Evolutionary conservation across 2,888 invertebrate species (phyloP).

Genomic region (Drosophila heteroneura): DNA sequence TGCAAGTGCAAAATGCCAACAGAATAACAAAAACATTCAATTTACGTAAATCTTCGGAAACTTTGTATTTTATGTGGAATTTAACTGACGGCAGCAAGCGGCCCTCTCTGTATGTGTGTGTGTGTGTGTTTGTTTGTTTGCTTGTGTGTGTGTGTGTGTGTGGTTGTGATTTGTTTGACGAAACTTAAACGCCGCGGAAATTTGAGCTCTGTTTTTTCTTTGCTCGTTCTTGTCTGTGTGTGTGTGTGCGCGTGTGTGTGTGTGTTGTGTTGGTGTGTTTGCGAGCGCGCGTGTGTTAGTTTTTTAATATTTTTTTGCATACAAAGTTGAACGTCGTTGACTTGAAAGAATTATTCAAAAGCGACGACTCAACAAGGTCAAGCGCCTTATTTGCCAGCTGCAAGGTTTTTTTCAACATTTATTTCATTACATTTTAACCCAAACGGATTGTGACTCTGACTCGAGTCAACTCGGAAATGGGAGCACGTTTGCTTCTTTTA

Average conservation of each 20-base stretch:
- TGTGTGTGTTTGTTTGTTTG: neutral
- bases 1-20: slow-evolving; percentile 50
- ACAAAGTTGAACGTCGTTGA: slow-evolving; percentile 60
- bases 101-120: neutral
- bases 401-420: slow-evolving; percentile 63
- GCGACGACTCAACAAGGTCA: slow-evolving; percentile 74
- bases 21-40: slow-evolving; percentile 41
- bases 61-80: slow-evolving; percentile 31
- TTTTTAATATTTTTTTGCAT: slow-evolving; percentile 66
- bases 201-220: slow-evolving; percentile 66
- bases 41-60: slow-evolving; percentile 35
- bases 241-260: slow-evolving; percentile 35
- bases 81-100: slow-evolving; percentile 39
- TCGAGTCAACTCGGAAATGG: slow-evolving; percentile 54
- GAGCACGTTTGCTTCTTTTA: slow-evolving; percentile 52
- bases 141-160: slow-evolving; percentile 6
- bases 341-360: slow-evolving; percentile 76
- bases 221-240: slow-evolving; percentile 31
- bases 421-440: slow-evolving; percentile 56
- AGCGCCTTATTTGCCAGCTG: slow-evolving; percentile 69
- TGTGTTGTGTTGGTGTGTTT: slow-evolving; percentile 42
- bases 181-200: slow-evolving; percentile 71
- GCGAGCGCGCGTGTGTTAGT: slow-evolving; percentile 38
- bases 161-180: slow-evolving; percentile 34
- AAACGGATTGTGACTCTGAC: slow-evolving; percentile 33